Conservation (phyloP, 2,797 vertebrate species). For the Pyrocephalus nanus region DNA sequence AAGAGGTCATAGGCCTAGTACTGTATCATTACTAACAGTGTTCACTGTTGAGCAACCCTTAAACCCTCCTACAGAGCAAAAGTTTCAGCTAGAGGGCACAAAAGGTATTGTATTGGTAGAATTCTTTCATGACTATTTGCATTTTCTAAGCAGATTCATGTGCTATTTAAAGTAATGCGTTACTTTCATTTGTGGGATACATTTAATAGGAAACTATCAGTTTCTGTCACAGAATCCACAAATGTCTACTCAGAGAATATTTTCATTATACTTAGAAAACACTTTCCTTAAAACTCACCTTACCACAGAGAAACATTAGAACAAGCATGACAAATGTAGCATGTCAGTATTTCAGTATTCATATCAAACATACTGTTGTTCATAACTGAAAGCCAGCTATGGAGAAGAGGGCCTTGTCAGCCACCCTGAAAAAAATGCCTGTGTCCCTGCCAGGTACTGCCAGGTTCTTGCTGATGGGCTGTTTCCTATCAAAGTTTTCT, state of each 20-base stretch:
- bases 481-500: neutral
- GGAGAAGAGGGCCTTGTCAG: neutral
- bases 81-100: neutral
- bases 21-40: neutral
- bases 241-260: neutral
- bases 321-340: neutral
- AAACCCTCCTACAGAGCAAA: neutral
- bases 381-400: neutral
- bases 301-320: neutral
- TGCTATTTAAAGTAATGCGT: neutral
- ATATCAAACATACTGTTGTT: neutral
- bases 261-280: neutral
- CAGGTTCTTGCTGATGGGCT: neutral
- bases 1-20: neutral
- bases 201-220: neutral
- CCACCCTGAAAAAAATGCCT: neutral
- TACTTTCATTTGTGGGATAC: neutral
- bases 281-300: neutral
- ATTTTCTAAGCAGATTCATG: neutral
- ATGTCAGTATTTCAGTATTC: neutral
- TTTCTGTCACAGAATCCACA: neutral
- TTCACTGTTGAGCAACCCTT: neutral
- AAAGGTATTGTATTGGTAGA: neutral
- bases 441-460: neutral
- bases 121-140: neutral